phyloP scores from a whole-genome alignment of 2,113 vertebrate species.

The Leptobrachium ailaonicum region DNA sequence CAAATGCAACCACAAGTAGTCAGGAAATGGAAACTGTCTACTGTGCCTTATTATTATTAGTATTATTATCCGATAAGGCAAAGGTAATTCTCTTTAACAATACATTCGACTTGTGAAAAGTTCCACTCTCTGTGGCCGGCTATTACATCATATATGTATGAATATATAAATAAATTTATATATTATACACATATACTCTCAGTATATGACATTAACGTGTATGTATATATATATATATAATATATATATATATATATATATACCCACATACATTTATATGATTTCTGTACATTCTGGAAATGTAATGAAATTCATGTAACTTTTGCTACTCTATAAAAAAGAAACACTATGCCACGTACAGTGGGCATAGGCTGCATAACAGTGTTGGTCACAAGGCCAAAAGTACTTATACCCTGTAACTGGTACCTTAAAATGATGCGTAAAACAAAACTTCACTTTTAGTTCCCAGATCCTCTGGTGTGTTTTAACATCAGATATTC shows the following conservation, averaged over 20 bases:
- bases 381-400: slow-evolving; percentile 13
- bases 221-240: too few relatives aligned
- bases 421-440: neutral
- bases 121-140: neutral
- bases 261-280: too few relatives aligned
- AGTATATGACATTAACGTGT: too few relatives aligned
- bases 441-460: neutral
- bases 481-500: slow-evolving; percentile 27
- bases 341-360: neutral
- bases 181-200: too few relatives aligned
- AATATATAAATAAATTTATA: too few relatives aligned
- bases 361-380: neutral
- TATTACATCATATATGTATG: neutral
- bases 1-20: slow-evolving; percentile 8
- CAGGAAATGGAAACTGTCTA: slow-evolving; percentile 6
- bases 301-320: too few relatives aligned
- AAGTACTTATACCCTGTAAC: neutral
- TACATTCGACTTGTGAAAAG: slow-evolving; percentile 34
- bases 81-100: slow-evolving; percentile 31
- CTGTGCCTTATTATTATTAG: neutral
- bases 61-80: slow-evolving; percentile 48
- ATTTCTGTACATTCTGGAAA: too few relatives aligned
- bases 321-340: too few relatives aligned
- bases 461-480: neutral
- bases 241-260: too few relatives aligned